Percentiles rank a stretch among this genome's conserved stretches.
These are phyloP conservation scores for Vannuccia rotundouncinata DNA, from an alignment of 2,888 invertebrate species.

Conservation along the genomic window DNA sequence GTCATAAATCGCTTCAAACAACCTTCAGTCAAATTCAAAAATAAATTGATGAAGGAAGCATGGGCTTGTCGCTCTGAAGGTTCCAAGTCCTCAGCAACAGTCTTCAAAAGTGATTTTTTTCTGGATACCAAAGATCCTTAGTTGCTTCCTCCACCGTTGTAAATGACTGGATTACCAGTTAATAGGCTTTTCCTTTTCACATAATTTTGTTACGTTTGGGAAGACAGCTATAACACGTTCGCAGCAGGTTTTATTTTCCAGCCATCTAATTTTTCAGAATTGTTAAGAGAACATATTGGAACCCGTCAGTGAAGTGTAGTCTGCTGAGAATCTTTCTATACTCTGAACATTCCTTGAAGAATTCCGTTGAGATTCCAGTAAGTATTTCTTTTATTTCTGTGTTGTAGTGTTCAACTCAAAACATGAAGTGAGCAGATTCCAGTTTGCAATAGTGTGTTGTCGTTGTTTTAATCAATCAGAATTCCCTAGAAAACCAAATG, in stretches of 20 bases:
- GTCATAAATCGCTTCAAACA: not conserved
- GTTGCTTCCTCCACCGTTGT: conserved; percentile 8
- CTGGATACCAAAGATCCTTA: not conserved
- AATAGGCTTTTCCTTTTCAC: not conserved
- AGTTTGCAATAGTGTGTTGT: not conserved
- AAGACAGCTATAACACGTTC: not conserved
- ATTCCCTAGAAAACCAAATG: too few species aligned
- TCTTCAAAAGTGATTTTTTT: not conserved
- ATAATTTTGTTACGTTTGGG: not conserved
- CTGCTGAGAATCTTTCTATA: not conserved
- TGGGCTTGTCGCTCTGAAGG: not conserved
- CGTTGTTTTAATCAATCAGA: not conserved
- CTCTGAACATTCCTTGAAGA: not conserved
- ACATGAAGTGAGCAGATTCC: conserved; percentile 12
- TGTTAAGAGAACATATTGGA: not conserved
- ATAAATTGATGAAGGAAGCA: too few species aligned
- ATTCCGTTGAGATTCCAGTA: not conserved
- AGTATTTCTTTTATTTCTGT: not conserved
- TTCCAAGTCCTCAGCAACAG: conserved; percentile 24
- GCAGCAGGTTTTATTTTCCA: not conserved
- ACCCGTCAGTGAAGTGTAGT: not conserved
- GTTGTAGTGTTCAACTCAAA: not conserved
- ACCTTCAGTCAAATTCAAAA: not conserved
- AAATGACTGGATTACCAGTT: not conserved
- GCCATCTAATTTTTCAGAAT: not conserved